Evolutionary conservation across 2,888 invertebrate genomes (phyloP).

Genomic region (Nesidiocoris tenuis): DNA sequence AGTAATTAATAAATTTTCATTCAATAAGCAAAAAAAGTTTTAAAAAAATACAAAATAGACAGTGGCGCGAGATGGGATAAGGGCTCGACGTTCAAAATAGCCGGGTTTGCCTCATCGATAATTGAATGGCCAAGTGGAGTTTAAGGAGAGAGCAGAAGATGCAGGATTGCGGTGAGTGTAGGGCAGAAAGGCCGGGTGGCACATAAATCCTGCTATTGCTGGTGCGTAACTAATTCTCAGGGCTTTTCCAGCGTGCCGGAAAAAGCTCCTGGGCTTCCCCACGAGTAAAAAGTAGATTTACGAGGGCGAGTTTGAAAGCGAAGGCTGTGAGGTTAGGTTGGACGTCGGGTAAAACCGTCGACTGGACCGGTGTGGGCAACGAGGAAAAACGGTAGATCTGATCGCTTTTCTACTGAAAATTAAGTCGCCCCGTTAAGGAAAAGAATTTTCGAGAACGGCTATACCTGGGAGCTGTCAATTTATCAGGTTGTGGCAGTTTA

Average conservation of each 20-base stretch:
- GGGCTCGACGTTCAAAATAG: not conserved
- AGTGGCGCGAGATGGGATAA: not conserved
- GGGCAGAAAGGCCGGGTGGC: conserved; percentile 1
- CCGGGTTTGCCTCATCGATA: conserved; percentile 22
- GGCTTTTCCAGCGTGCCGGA: conserved; percentile 42
- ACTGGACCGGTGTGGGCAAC: not conserved
- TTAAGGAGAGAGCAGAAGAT: not conserved
- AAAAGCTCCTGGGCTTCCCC: conserved; percentile 29
- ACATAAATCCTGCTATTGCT: conserved; percentile 44
- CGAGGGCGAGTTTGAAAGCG: conserved; percentile 31
- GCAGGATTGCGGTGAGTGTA: not conserved
- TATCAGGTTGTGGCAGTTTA: too few relatives aligned
- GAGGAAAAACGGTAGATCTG: conserved; percentile 16
- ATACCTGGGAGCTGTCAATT: too few relatives aligned
- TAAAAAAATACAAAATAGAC: not conserved
- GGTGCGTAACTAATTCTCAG: conserved; percentile 45
- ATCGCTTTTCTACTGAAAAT: conserved; percentile 33
- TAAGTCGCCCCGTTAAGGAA: conserved; percentile 4
- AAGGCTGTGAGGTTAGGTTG: not conserved
- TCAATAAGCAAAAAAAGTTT: not conserved
- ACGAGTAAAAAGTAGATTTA: conserved; percentile 40
- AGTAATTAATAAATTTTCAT: too few relatives aligned
- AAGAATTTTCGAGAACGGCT: too few relatives aligned
- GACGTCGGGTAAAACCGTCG: not conserved
- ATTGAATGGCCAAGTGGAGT: conserved; percentile 39